Evolutionary conservation across 2,113 vertebrate species (phyloP), one percentile per base, ranked within the genome.

Genomic region (Epinephelus cyanopodus): DNA sequence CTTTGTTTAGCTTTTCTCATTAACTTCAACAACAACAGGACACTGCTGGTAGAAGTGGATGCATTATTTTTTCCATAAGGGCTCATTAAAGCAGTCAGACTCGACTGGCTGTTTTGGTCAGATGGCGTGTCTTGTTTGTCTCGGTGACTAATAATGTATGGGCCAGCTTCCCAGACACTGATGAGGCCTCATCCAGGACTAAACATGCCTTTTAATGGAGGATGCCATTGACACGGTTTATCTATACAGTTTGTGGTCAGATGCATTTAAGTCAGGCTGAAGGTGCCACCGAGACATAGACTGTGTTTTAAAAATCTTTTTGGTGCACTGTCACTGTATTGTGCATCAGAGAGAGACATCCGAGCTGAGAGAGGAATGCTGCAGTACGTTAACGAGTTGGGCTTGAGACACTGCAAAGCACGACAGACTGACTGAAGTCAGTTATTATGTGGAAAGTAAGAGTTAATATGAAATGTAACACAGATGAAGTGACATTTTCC

Each of bases 81-180:
- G 88, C 92, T 94, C 92, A 91, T 93, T 93, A 93, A 91, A 91
- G 89, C 92, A 89, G 86, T 92, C 93, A 77, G 92, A 91, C 90
- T 90, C 76, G 56, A 87, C 85, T 89, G 77, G 88, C 85, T 91
- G 90, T 89, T 92, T 91, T 91, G 89, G 91, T 93, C 92, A 94
- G 90, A 92, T 92, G 91, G 92, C 81, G 65, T 77, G 87, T 90
- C 89, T 91, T 92, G 90, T 92, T 92, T 93, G 88, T 94, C 90
- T 90, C 48, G 1, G 83, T 92, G 93, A 92, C 92, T 92, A 92
- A 93, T 93, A 92, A 90, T 92, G 87, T 91, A 91, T 90, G 92
- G 90, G 91, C 89, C 84, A 57, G 82, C 81, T 89, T 91, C 90
- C 90, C 89, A 93, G 92, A 87, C 87, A 84, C 85, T 84, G 84